A percentile compares a stretch with the other conserved stretches of the same genome.
Evolutionary conservation across 2,113 vertebrate species (phyloP).

Genomic region (Catharus minimus): DNA sequence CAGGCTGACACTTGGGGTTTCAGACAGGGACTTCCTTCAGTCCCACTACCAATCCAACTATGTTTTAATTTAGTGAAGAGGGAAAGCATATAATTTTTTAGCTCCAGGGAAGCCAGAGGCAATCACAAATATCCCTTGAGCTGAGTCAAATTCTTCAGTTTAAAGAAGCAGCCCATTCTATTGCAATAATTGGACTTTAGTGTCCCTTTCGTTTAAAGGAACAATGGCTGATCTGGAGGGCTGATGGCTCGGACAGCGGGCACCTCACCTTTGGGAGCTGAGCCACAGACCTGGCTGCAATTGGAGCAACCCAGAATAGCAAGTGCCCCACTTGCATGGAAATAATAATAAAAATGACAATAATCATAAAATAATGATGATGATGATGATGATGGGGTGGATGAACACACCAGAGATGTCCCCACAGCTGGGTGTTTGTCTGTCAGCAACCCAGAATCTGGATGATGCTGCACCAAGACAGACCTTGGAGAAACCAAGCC

Average conservation of each 20-base stretch:
- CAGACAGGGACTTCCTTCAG: slow-evolving; percentile 57
- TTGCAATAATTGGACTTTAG: slow-evolving; percentile 69
- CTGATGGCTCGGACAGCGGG: slow-evolving; percentile 14
- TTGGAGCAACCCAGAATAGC: slow-evolving; percentile 4
- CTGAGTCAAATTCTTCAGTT: slow-evolving; percentile 65
- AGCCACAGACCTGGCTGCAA: not conserved
- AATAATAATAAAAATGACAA: not conserved
- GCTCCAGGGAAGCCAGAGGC: slow-evolving; percentile 70
- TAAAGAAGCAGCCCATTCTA: slow-evolving; percentile 58
- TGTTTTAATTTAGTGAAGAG: slow-evolving; percentile 73
- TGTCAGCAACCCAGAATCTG: not conserved
- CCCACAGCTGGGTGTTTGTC: not conserved
- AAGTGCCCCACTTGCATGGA: not conserved
- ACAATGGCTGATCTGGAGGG: slow-evolving; percentile 41
- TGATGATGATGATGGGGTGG: not conserved
- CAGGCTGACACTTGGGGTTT: slow-evolving; percentile 62
- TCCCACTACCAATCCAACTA: slow-evolving; percentile 68
- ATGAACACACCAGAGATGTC: not conserved
- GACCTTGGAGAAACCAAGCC: not conserved
- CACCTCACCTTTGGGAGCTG: slow-evolving; percentile 21
- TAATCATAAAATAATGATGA: not conserved
- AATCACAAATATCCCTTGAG: slow-evolving; percentile 72
- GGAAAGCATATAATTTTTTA: slow-evolving; percentile 72
- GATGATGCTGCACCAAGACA: not conserved
- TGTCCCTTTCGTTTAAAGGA: slow-evolving; percentile 63